phyloP scores from a whole-genome alignment of 2,797 vertebrate species.

The Neostethus bicornis region DNA sequence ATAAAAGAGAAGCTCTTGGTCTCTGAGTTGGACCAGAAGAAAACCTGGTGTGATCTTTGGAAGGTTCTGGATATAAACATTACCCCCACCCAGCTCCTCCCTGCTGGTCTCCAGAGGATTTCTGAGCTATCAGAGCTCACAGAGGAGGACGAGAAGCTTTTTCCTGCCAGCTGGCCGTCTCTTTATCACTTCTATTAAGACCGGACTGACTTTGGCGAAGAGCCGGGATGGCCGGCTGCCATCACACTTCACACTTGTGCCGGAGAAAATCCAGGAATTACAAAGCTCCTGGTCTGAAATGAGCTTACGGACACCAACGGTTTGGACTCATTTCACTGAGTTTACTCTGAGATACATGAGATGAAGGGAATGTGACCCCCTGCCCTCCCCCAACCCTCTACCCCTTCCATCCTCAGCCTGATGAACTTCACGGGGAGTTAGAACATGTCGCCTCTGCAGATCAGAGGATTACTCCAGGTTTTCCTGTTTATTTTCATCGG shows the following conservation, averaged over 20 bases:
- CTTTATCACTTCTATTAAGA: slow-evolving; percentile 71
- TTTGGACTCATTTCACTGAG: slow-evolving; percentile 20
- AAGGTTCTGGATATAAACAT: not conserved
- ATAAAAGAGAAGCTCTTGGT: too few relatives aligned
- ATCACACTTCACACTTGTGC: slow-evolving; percentile 19
- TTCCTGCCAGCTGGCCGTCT: slow-evolving; percentile 65
- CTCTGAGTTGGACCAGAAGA: too few relatives aligned
- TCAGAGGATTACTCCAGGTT: not conserved
- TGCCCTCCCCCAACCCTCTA: not conserved
- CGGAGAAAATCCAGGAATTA: slow-evolving; percentile 28
- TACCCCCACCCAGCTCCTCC: not conserved
- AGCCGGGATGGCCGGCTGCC: slow-evolving; percentile 16
- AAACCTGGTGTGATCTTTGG: slow-evolving; percentile 5
- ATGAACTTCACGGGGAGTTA: not conserved
- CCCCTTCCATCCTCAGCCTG: not conserved
- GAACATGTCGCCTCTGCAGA: slow-evolving; percentile 3
- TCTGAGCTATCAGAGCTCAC: slow-evolving; percentile 19
- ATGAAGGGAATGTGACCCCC: slow-evolving; percentile 13
- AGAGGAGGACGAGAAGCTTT: slow-evolving; percentile 25
- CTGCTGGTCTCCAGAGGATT: slow-evolving; percentile 15
- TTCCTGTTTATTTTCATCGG: not conserved
- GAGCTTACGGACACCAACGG: slow-evolving; percentile 19
- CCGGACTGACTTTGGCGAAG: slow-evolving; percentile 9
- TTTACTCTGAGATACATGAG: slow-evolving; percentile 12
- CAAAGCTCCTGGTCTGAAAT: slow-evolving; percentile 11